These are phyloP conservation scores for Philereme vetulata DNA, from an alignment of 2,888 invertebrate genomes.

Conservation along the genomic window DNA sequence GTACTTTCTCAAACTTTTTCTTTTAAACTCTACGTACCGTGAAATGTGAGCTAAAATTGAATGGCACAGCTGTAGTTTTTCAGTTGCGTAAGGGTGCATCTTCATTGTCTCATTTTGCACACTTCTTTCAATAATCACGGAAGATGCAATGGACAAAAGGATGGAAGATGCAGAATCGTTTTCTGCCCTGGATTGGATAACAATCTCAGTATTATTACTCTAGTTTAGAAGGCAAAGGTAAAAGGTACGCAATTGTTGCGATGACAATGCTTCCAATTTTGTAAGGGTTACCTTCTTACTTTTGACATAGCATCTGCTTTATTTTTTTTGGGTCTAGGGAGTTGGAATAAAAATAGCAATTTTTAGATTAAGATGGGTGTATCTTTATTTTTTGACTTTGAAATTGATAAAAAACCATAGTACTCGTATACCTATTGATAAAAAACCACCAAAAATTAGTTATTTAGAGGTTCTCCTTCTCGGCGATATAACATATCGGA, in stretches of 20 bases:
- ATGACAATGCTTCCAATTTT: slow-evolving; percentile 66
- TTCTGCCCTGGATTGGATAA: slow-evolving; percentile 73
- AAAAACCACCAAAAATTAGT: no score
- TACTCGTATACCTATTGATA: no score
- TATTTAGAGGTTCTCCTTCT: no score
- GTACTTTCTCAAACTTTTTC: slow-evolving; percentile 58
- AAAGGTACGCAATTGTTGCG: slow-evolving; percentile 57
- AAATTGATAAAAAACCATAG: no score
- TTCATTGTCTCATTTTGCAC: slow-evolving; percentile 63
- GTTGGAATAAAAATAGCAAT: not conserved
- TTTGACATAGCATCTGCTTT: slow-evolving; percentile 62
- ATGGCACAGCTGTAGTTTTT: not conserved
- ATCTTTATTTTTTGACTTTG: no score
- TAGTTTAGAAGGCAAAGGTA: slow-evolving; percentile 54
- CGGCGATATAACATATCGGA: no score
- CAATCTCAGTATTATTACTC: slow-evolving; percentile 66
- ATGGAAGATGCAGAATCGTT: slow-evolving; percentile 35
- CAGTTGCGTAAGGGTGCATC: slow-evolving; percentile 49
- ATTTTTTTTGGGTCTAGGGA: slow-evolving; percentile 28
- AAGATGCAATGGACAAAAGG: slow-evolving; percentile 49
- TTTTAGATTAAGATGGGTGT: no score
- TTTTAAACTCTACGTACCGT: slow-evolving; percentile 18
- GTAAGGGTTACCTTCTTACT: slow-evolving; percentile 49
- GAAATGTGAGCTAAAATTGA: slow-evolving; percentile 29
- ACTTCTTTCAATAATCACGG: slow-evolving; percentile 69